Percentiles rank a stretch among this genome's conserved stretches.
These are phyloP conservation scores for Lycaena phlaeas DNA, from an alignment of 2,888 invertebrate species.

Conservation along the genomic window DNA sequence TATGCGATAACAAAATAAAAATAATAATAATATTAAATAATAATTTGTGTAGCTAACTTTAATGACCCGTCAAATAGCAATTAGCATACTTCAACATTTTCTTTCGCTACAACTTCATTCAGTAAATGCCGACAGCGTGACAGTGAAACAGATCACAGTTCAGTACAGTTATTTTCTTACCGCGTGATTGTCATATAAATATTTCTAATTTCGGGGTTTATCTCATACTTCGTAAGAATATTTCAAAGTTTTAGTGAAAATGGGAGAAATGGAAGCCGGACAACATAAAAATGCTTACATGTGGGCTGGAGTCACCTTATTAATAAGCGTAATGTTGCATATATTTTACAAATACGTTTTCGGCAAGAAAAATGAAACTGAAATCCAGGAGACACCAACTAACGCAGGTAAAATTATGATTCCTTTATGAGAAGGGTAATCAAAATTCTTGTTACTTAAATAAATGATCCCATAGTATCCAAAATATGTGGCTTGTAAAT, in stretches of 20 bases:
- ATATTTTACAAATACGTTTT: conserved; percentile 50
- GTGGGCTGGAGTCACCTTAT: conserved; percentile 37
- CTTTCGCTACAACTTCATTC: background rate
- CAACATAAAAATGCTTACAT: conserved; percentile 38
- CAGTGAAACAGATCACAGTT: conserved; percentile 15
- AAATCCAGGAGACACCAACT: conserved; percentile 45
- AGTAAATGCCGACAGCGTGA: background rate
- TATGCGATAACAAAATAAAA: no score
- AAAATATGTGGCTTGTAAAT: no score
- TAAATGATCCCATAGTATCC: no score
- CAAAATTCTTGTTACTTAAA: background rate
- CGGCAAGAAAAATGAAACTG: conserved; percentile 46
- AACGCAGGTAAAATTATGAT: conserved; percentile 39
- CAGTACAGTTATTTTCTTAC: conserved; percentile 33
- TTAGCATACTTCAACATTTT: no score
- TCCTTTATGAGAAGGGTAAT: background rate
- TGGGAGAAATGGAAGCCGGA: conserved; percentile 54
- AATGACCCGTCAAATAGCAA: no score
- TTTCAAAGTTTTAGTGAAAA: conserved; percentile 54
- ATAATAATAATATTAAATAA: no score
- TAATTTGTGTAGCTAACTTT: no score
- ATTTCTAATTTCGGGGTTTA: conserved; percentile 14
- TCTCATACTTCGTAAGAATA: conserved; percentile 19
- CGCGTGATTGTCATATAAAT: conserved; percentile 44
- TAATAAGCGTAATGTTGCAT: conserved; percentile 45